Percentiles rank a stretch among this genome's conserved stretches.
Evolutionary conservation across 2,113 vertebrate species (phyloP).

Genomic region (Microcebus griseorufus): DNA sequence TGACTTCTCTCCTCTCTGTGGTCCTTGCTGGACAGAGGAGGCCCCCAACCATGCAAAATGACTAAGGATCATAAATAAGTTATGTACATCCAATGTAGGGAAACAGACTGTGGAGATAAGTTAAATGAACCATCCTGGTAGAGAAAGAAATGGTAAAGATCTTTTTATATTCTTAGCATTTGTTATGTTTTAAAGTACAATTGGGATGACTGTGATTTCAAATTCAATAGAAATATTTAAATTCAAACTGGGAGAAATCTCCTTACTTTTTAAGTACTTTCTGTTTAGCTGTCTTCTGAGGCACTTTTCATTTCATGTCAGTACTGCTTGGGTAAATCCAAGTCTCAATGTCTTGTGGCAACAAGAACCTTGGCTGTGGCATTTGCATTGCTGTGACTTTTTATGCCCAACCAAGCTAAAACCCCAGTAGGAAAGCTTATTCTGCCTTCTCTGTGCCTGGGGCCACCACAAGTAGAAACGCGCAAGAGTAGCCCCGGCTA

Average conservation of each 20-base stretch:
- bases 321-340: background rate
- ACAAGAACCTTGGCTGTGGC: background rate
- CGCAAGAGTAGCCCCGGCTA: background rate
- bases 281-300: background rate
- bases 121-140: background rate
- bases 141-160: background rate
- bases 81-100: background rate
- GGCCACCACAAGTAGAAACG: accelerated
- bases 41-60: background rate
- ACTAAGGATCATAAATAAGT: background rate
- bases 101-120: too few species aligned
- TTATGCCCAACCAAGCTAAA: background rate
- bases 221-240: background rate
- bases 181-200: background rate
- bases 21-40: background rate
- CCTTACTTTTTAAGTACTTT: background rate
- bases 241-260: background rate
- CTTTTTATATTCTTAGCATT: background rate
- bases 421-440: background rate
- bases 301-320: background rate
- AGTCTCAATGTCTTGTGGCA: background rate
- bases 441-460: background rate
- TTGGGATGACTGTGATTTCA: background rate
- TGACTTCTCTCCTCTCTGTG: background rate
- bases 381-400: background rate